Evolutionary conservation across 2,797 vertebrate species (phyloP), one percentile per base, ranked within the genome.

Genomic region (Dryobates pubescens): DNA sequence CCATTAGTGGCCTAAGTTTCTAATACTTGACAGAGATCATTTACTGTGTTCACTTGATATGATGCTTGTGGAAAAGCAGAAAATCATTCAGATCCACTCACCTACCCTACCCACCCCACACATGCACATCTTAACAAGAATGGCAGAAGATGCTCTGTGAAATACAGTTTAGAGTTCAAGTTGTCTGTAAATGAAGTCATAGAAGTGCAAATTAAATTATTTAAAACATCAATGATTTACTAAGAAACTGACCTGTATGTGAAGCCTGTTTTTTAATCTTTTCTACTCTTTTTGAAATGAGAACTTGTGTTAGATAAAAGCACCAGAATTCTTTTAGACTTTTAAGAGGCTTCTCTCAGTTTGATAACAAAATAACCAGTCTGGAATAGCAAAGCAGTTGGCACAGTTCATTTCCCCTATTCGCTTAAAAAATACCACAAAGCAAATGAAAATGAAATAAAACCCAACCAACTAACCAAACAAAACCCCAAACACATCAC

Each of bases 261-360:
- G 78, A 84, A 81, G 51, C 27, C 63, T 29, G 29, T 10, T 91
- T 57, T 85, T 85, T 77, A 86, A 90, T 84, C 61, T 81, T 70
- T 82, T 47, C 49, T 86, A 57, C 26, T 83, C n/a, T 85, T 91
- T 90, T 80, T 79, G 18, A 68, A 94, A 87, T 58, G 30, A 72
- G 63, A 86, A 38, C 24, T 87, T 54, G 7, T 68, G 58, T 65
- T 56, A 74, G 62, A 87, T 90, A 73, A 91, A 95, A 88, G 72
- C 68, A 70, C 51, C 9, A 20, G 10, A 8, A 7, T 86, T 90
- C 68, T 76, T 3, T 82, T 90, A 61, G 34, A 59, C 30, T 82
- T 10, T 34, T 77, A 91, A 59, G n/a, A 91, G 15, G 8, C 24
- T 92, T 93, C 41, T 70, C 23, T 47, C 41, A 58, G n/a, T 86